Base-by-base conservation (phyloP, 2,888 invertebrate species). In the Hyles lineata region DNA sequence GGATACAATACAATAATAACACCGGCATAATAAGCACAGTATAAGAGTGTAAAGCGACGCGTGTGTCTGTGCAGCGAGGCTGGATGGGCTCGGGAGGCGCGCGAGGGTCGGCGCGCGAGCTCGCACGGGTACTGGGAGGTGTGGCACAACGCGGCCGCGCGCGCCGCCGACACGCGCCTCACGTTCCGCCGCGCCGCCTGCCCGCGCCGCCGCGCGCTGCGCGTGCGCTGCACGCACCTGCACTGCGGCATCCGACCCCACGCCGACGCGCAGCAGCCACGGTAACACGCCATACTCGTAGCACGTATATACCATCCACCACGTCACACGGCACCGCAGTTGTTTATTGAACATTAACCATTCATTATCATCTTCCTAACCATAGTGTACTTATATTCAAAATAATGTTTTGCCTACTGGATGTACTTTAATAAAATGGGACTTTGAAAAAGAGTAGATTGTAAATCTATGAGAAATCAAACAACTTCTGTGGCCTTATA, bases 161-260 rank as follows among this genome's bases (percentile, higher is more conserved):
- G 95, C 52, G 92, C 92, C 11, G 92, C 92, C 3, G 96, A 96
- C 84, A 95, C 96, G 0, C 95, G 95, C n/a, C 92, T 97, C 25
- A 95, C 96, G 2, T 97, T 97, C 88, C 94, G 96, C 71, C 94
- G 96, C 50, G 95, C 97, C 0, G 82, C 92, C 3, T 97, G 97
- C 86, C 86, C 95, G 15, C 94, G 94, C 32, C 95, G 95, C 70
- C 95, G 96, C 75, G 96, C 97, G 1, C 94, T 97, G 43, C 95
- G 96, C 77, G 96, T 97, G 29, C 95, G 95, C 73, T 97, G 97
- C 85, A 94, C 95, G 73, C 95, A 95, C 74, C 92, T 97, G 69
- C 96, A 97, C 86, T 97, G 97, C 85, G 97, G 97, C 17, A 95
- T 97, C 77, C 89, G 96, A 78, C 96, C 97, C 0, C 96, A 96